Conservation (phyloP, 2,113 vertebrate species). For the Spizaetus ornatus region DNA sequence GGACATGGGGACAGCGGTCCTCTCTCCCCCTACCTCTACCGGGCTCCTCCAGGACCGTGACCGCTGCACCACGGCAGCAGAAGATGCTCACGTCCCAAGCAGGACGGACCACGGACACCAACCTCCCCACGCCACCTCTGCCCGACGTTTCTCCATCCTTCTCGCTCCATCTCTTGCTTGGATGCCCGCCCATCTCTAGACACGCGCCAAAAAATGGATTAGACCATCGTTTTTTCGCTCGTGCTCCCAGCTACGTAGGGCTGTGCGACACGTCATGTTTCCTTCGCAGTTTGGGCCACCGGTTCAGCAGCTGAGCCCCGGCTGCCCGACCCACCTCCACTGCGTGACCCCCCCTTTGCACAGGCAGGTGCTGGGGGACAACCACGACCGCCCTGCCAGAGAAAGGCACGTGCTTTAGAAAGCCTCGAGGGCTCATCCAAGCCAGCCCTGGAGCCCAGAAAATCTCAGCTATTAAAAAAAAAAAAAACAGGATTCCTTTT, state of each 20-base stretch:
- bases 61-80: background rate
- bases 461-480: background rate
- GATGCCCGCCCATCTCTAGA: background rate
- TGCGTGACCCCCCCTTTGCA: background rate
- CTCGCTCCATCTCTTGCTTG: background rate
- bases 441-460: background rate
- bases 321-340: background rate
- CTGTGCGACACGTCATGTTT: rapidly evolving
- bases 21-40: too few relatives aligned
- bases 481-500: background rate
- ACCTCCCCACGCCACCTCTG: background rate
- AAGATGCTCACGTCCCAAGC: rapidly evolving
- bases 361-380: background rate
- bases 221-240: background rate
- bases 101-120: rapidly evolving
- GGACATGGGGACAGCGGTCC: background rate
- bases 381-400: background rate
- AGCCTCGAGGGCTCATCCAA: background rate
- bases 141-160: background rate
- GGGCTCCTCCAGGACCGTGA: background rate
- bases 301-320: background rate
- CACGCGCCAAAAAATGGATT: rapidly evolving
- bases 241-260: background rate
- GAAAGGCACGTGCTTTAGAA: background rate
- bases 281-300: background rate